Conservation (phyloP, 2,888 invertebrate genomes). For the Heteromurus nitidus region DNA sequence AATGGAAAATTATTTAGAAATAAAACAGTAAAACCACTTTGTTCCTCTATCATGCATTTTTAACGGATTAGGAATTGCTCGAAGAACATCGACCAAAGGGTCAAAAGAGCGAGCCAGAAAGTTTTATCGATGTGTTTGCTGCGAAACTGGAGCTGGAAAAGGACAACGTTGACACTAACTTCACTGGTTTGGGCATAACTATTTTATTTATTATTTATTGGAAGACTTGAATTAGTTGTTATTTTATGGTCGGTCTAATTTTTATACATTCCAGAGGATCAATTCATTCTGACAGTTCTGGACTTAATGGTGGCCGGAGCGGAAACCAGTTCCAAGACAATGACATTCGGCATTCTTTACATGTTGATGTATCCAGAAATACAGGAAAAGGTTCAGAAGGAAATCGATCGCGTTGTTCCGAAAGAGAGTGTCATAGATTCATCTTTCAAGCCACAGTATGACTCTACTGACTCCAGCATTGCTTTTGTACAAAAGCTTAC, state of each 20-base stretch:
- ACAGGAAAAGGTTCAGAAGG: conserved; percentile 35
- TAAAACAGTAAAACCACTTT: not conserved
- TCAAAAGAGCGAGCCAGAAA: not conserved
- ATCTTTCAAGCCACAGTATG: conserved; percentile 22
- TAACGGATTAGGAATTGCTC: conserved; percentile 5
- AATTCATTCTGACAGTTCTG: conserved; percentile 29
- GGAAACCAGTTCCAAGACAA: conserved; percentile 43
- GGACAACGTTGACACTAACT: conserved; percentile 3
- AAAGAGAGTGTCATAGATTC: conserved; percentile 8
- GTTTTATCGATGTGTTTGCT: conserved; percentile 23
- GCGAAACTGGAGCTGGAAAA: conserved; percentile 25
- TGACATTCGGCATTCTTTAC: conserved; percentile 39
- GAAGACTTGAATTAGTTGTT: not conserved
- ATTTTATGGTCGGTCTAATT: not conserved
- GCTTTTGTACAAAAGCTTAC: not conserved
- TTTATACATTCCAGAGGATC: conserved; percentile 47
- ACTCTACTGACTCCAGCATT: not conserved
- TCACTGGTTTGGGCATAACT: conserved; percentile 5
- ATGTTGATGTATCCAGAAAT: conserved; percentile 38
- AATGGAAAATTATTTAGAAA: not conserved
- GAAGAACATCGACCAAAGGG: conserved; percentile 6
- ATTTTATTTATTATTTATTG: not conserved
- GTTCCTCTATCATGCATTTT: not conserved
- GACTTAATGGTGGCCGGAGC: conserved; percentile 41
- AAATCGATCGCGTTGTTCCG: conserved; percentile 35